Evolutionary conservation across 2,888 invertebrate species (phyloP), one percentile per base, ranked within the genome.

Genomic region (Corbicula japonica): DNA sequence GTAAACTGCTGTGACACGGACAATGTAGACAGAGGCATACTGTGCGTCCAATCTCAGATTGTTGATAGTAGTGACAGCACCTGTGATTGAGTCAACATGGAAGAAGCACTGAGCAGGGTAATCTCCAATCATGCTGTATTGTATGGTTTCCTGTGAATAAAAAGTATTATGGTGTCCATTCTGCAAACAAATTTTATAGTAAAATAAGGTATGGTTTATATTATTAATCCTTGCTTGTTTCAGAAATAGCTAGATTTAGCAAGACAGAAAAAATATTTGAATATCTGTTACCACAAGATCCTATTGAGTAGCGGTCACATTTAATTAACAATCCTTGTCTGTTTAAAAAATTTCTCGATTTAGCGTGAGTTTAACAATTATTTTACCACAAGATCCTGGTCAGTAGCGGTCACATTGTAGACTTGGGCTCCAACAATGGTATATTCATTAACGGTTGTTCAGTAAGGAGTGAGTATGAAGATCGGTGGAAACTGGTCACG

Each of bases 91-190:
- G 63, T 89, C 76, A 3, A 90, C 12, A 0, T 8, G 48, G 85
- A 92, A 92, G 86, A 91, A 91, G 44, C 87, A 87, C 76, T 86
- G 87, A 2, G 88, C 85, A 10, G 91, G 91, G 72, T 88, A 91
- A 50, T 88, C 89, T 10, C 92, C 92, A 28, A 89, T 86, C 41
- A 92, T 41, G 30, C 83, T 79, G 76, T 91, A 92, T 8, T 65
- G 48, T 41, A 92, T 87, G 15, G 34, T 15, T 10, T 88, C 90
- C 91, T 91, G 82, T 56, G 66, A 68, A 52, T 6, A 44, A n/a
- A n/a, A n/a, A n/a, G n/a, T n/a, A n/a, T n/a, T n/a, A n/a, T n/a
- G n/a, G n/a, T n/a, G n/a, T n/a, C n/a, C n/a, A n/a, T n/a, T n/a
- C n/a, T n/a, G n/a, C n/a, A n/a, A n/a, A n/a, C n/a, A n/a, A n/a